phyloP scores from a whole-genome alignment of 2,888 invertebrate species.

The Chrysolina oricalcia region DNA sequence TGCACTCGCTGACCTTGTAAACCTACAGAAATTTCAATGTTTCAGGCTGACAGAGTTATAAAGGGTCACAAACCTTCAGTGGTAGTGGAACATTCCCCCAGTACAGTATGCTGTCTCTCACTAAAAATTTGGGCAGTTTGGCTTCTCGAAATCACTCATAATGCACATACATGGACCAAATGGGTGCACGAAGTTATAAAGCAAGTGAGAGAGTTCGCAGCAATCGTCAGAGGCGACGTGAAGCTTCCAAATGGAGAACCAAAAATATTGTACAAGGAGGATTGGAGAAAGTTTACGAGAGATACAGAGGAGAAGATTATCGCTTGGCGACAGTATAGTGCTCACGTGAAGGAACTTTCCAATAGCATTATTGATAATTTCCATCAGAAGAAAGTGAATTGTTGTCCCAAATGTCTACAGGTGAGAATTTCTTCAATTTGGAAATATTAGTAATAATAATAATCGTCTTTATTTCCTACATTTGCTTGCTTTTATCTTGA shows the following conservation, averaged over 20 bases:
- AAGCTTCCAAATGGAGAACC: slow-evolving; percentile 55
- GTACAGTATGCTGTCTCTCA: slow-evolving; percentile 66
- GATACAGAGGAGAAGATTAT: slow-evolving; percentile 64
- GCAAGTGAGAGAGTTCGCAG: slow-evolving; percentile 63
- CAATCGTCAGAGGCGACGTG: slow-evolving; percentile 63
- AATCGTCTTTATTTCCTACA: too few species aligned
- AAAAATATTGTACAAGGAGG: slow-evolving; percentile 60
- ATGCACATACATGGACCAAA: slow-evolving; percentile 67
- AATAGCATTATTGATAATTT: slow-evolving; percentile 64
- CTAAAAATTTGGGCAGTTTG: slow-evolving; percentile 68
- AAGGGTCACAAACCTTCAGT: slow-evolving; percentile 62
- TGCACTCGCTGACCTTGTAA: background rate
- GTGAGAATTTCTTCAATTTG: slow-evolving; percentile 30
- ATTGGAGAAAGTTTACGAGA: slow-evolving; percentile 64
- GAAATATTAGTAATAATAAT: too few species aligned
- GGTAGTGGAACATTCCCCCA: slow-evolving; percentile 64
- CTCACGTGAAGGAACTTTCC: slow-evolving; percentile 66
- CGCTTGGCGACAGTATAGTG: slow-evolving; percentile 66
- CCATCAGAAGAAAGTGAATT: slow-evolving; percentile 64
- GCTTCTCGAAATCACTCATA: slow-evolving; percentile 67
- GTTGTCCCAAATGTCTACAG: slow-evolving; percentile 67
- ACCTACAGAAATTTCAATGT: background rate
- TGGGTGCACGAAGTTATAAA: slow-evolving; percentile 66
- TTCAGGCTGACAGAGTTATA: slow-evolving; percentile 47
- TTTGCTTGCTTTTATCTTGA: too few species aligned